Evolutionary conservation across 1,140 invertebrate genomes (phyloP), one percentile per base, ranked within the genome.

Genomic region (Ephestia elutella): DNA sequence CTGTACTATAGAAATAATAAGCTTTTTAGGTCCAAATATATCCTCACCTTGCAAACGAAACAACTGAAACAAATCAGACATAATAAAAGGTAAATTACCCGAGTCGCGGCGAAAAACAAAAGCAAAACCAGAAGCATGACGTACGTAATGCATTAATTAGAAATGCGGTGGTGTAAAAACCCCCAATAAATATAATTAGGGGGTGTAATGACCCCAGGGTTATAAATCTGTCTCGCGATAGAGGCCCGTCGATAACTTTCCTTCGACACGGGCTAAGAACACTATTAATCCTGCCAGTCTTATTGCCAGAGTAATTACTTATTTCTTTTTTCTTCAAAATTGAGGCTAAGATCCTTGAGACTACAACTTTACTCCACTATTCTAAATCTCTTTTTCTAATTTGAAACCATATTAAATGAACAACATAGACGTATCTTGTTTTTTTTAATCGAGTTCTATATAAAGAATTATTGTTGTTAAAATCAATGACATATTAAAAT

Each of bases 131-230:
- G 13, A 13, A 15, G 13, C 38, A 44, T 44, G 38, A 44, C 38
- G 13, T 44, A 4, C n/a, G 5, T 15, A n/a, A n/a, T 15, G 38
- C 38, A 44, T 44, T 44, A 15, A 44, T 44, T 44, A 44, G 13
- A 44, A 44, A 15, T n/a, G 38, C 38, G 38, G 38, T 44, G 5
- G 15, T 15, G 71, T 70, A 67, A 71, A 76, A 73, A 65, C 63
- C 66, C n/a, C 50, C 68, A 68, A 69, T 75, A 71, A 75, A 80
- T 72, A 79, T 77, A 74, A 82, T 82, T 80, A 77, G 65, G 9
- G 66, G 66, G 60, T 62, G 71, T 82, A 80, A 82, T 75, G 76
- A 71, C 63, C 70, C 69, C 57, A 60, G 57, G 68, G 74, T 71
- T 71, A 76, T 82, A 80, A 82, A 82, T 80, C 71, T 74, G 60